Evolutionary conservation across 30 jellyfish, hydroid and myxozoan species (phyloP), one percentile per base, ranked within the genome.

Genomic region (Clytia hemisphaerica): DNA sequence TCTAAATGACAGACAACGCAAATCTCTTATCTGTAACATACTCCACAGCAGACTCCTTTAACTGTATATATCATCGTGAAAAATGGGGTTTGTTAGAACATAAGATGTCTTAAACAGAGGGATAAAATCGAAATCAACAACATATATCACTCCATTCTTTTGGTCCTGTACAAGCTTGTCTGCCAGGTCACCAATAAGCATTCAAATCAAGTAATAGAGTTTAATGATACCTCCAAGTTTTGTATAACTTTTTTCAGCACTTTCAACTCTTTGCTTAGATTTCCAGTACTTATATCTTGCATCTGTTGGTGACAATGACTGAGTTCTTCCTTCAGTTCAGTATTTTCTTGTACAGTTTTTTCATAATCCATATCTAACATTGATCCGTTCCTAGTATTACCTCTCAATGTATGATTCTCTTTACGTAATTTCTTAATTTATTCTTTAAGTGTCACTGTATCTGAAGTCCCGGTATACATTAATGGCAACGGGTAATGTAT

Each of bases 401-500:
- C 67, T 31, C 24, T 19, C 27, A 24, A 53, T 24, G 44, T 36
- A 26, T 25, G 29, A 2, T 6, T n/a, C 37, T 72, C 61, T 31
- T 77, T 85, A 84, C 72, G 46, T n/a, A 29, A 40, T 58, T 64
- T 78, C 38, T 45, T 55, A 1, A 77, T 65, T 59, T 86, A 85
- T 14, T 78, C 77, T 44, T 72, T 73, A 29, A 79, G 84, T 33
- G 82, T 34, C 7, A 46, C 46, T n/a, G 71, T 45, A 49, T 86
- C 94, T 24, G 75, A 27, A 38, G 73, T 78, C 24, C 96, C 96
- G 50, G 57, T 53, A 65, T 72, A 74, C 18, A 63, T 61, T 50
- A 86, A 76, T 9, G 96, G 93, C 64, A 86, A 45, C 2, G 96
- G 96, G 54, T 86, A 86, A 46, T 78, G 96, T 40, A 86, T 86